phyloP scores from a whole-genome alignment of 2,113 vertebrate genomes.

The Manacus vitellinus region DNA sequence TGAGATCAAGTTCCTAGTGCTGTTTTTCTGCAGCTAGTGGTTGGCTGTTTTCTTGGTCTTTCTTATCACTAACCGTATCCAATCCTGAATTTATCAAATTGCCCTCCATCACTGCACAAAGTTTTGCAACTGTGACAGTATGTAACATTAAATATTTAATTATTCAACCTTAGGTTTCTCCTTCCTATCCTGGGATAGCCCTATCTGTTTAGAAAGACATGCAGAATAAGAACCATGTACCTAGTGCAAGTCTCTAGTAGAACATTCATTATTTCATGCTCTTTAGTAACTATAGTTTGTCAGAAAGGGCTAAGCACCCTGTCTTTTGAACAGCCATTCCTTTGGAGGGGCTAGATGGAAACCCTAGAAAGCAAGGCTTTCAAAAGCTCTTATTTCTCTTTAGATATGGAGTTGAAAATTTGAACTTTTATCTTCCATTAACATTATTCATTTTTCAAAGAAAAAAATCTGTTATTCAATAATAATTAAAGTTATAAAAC shows the following conservation, averaged over 20 bases:
- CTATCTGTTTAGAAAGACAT: neutral
- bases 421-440: neutral
- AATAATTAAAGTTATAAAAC: neutral
- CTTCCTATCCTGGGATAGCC: neutral
- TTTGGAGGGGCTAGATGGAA: neutral
- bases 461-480: neutral
- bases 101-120: neutral
- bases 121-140: neutral
- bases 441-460: neutral
- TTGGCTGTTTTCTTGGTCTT: neutral
- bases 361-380: neutral
- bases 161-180: neutral
- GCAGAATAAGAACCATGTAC: neutral
- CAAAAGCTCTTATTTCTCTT: neutral
- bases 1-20: neutral
- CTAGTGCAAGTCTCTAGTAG: neutral
- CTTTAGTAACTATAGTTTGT: neutral
- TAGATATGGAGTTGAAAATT: neutral
- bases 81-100: neutral
- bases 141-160: neutral
- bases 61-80: neutral
- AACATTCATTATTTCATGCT: neutral
- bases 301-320: neutral
- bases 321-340: neutral
- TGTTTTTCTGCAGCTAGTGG: neutral